Evolutionary conservation across 2,797 vertebrate species (phyloP).

Genomic region (Leuciscus waleckii): DNA sequence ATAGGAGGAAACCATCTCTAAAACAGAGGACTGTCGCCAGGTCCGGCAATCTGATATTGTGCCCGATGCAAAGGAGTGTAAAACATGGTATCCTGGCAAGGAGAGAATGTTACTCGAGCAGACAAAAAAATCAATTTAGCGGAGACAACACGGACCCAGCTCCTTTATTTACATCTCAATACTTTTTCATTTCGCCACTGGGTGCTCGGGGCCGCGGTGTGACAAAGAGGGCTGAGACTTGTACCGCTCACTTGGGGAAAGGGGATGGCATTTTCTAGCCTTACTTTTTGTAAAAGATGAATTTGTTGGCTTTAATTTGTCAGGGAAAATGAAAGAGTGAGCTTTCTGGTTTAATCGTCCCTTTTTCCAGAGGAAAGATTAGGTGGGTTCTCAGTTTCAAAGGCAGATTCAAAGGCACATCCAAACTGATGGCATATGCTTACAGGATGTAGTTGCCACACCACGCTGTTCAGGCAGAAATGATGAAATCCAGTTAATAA

Average conservation of each 20-base stretch:
- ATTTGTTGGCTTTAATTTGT: slow-evolving; percentile 57
- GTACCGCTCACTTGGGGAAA: slow-evolving; percentile 35
- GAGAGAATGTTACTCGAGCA: slow-evolving; percentile 44
- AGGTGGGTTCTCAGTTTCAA: slow-evolving; percentile 41
- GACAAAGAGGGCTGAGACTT: slow-evolving; percentile 51
- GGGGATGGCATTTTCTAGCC: slow-evolving; percentile 35
- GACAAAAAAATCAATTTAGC: slow-evolving; percentile 64
- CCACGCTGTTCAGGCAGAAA: slow-evolving; percentile 12
- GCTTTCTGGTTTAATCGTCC: slow-evolving; percentile 47
- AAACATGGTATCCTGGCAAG: slow-evolving; percentile 37
- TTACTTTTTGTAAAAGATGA: slow-evolving; percentile 43
- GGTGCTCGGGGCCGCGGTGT: slow-evolving; percentile 17
- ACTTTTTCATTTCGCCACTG: slow-evolving; percentile 55
- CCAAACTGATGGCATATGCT: slow-evolving; percentile 34
- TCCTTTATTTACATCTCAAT: slow-evolving; percentile 64
- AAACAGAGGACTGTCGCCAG: slow-evolving; percentile 50
- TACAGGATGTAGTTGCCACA: slow-evolving; percentile 39
- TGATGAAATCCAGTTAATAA: slow-evolving; percentile 8
- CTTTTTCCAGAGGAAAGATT: slow-evolving; percentile 40
- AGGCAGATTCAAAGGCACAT: slow-evolving; percentile 44
- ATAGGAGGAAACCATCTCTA: slow-evolving; percentile 51
- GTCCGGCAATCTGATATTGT: slow-evolving; percentile 52
- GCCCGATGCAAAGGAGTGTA: slow-evolving; percentile 56
- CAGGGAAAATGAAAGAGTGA: slow-evolving; percentile 47
- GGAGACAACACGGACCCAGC: slow-evolving; percentile 48